Evolutionary conservation across 2,797 vertebrate species (phyloP), one percentile per base, ranked within the genome.

Genomic region (Girardinus metallicus): DNA sequence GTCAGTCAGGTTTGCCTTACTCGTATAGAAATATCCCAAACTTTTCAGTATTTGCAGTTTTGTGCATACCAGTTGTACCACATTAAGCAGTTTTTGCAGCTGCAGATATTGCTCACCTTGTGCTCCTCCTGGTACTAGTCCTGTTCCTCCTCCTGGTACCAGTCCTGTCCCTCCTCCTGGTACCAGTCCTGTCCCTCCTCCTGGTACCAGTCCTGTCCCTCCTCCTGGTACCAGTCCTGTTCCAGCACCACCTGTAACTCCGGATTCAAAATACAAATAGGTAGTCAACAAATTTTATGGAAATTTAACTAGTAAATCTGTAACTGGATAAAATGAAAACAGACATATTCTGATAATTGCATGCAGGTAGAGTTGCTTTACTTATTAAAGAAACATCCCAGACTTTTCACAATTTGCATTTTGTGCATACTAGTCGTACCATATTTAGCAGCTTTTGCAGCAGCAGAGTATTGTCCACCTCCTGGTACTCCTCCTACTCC

Each of bases 31-130:
- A 57, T 31, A 60, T 31, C n/a, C n/a, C 12, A 29, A 29, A 60
- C 55, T 31, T 60, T 60, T 29, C 55, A 60, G n/a, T 57, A 13
- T 60, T 60, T 60, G n/a, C 12, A 29, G n/a, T 60, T 60, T 29
- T 60, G 55, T 29, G 5, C n/a, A 29, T 29, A 29, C 12, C 2
- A 60, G 12, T 5, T 81, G 0, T 73, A 88, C 90, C 86, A 1
- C 86, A 91, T 92, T 92, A 89, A 86, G 83, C 86, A 66, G 90
- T 86, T 90, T 92, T 90, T 75, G 87, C 87, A 44, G 86, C 88
- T 79, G 89, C 84, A 82, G 84, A 77, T 87, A 86, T 15, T 77
- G 85, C 75, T 87, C 89, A 53, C 6, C 90, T 39, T 46, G 60
- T 36, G 36, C 46, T 47, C 46, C 46, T 47, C 46, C 46, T 16